These are phyloP conservation scores for Coptotermes formosanus DNA, from an alignment of 1,140 invertebrate genomes.

Conservation along the genomic window DNA sequence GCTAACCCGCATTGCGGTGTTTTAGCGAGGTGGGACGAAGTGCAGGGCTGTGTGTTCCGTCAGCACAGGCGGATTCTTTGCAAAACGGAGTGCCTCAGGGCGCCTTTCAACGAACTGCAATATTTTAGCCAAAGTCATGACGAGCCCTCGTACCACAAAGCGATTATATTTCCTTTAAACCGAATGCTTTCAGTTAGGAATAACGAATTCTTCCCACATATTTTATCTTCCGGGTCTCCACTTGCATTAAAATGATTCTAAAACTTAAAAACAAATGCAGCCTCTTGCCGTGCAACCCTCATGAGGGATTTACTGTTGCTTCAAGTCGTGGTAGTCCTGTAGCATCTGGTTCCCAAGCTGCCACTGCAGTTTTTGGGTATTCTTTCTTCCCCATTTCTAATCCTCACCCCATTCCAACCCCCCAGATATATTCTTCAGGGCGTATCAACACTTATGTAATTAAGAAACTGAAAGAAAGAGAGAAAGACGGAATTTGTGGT, in stretches of 20 bases:
- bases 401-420: neutral
- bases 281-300: neutral
- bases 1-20: neutral
- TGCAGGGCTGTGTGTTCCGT: neutral
- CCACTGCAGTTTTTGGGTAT: too few relatives aligned
- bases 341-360: neutral
- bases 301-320: neutral
- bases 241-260: neutral
- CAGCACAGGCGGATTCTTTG: neutral
- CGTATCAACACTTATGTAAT: neutral
- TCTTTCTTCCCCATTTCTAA: neutral
- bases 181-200: too few relatives aligned
- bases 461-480: neutral
- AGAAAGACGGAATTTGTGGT: neutral
- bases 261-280: neutral
- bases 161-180: too few relatives aligned
- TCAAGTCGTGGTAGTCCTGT: neutral
- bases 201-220: too few relatives aligned
- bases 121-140: neutral
- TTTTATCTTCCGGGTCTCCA: neutral
- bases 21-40: neutral
- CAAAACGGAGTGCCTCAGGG: neutral
- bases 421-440: neutral
- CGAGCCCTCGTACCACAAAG: too few relatives aligned
- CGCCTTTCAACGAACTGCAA: neutral